Conservation (phyloP, 2,113 vertebrate genomes). For the Ailuropoda melanoleuca region DNA sequence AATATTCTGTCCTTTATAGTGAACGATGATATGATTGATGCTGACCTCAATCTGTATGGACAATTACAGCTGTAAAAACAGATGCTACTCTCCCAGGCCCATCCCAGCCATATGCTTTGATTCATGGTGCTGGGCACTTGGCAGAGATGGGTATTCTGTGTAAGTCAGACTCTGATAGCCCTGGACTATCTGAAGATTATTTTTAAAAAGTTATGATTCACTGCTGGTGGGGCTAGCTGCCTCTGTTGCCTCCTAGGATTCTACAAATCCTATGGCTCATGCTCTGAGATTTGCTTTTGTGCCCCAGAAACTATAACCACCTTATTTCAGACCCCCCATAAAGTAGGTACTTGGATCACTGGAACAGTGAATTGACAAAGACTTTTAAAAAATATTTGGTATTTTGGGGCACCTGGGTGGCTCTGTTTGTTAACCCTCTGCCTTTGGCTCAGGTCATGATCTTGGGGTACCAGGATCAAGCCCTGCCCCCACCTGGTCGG, state of each 20-base stretch:
- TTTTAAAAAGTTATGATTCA: slow-evolving; percentile 34
- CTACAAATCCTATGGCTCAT: background rate
- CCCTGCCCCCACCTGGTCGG: background rate
- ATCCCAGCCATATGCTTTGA: slow-evolving; percentile 26
- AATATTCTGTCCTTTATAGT: slow-evolving; percentile 45
- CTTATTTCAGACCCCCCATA: background rate
- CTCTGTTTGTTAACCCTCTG: background rate
- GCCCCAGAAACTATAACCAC: background rate
- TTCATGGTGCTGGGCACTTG: slow-evolving; percentile 1
- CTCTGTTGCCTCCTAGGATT: background rate
- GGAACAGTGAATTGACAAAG: background rate
- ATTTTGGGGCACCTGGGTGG: background rate
- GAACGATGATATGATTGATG: slow-evolving; percentile 38
- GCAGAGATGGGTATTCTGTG: background rate
- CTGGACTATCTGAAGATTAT: slow-evolving; percentile 51
- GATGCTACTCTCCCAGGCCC: slow-evolving; percentile 24
- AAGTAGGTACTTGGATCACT: background rate
- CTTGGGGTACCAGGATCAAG: background rate
- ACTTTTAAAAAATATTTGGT: slow-evolving; percentile 30
- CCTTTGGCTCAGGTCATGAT: background rate
- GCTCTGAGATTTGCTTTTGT: slow-evolving; percentile 28
- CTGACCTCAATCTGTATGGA: slow-evolving; percentile 24
- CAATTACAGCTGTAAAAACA: slow-evolving; percentile 57
- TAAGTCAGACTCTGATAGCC: background rate
- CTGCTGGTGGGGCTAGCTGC: background rate